These are phyloP conservation scores for Catharus fuscescens DNA, from an alignment of 2,113 vertebrate species.

Conservation along the genomic window DNA sequence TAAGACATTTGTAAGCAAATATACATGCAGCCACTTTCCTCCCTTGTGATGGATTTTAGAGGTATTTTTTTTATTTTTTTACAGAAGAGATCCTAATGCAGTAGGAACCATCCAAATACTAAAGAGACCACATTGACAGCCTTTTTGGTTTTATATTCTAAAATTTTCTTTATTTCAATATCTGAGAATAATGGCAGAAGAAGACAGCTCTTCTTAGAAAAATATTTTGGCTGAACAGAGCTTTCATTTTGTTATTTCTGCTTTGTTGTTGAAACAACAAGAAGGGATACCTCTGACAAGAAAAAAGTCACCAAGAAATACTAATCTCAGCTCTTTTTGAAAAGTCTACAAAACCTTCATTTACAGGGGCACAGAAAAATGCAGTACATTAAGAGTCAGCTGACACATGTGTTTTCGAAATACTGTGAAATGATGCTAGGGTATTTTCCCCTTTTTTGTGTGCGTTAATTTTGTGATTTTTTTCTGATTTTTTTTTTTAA, in stretches of 20 bases:
- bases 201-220: not conserved
- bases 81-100: not conserved
- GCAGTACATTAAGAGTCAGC: not conserved
- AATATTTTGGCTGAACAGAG: not conserved
- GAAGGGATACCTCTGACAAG: not conserved
- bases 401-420: not conserved
- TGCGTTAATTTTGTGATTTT: not conserved
- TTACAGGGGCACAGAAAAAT: not conserved
- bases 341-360: not conserved
- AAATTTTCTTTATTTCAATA: not conserved
- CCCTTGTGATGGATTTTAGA: not conserved
- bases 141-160: not conserved
- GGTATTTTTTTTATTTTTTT: not conserved
- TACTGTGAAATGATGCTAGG: not conserved
- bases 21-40: not conserved
- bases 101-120: not conserved
- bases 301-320: not conserved
- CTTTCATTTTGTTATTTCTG: not conserved
- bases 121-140: not conserved
- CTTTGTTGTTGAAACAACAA: not conserved
- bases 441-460: not conserved
- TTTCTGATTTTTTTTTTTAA: not conserved
- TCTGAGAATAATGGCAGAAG: not conserved
- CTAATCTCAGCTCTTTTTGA: not conserved
- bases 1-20: not conserved